These are phyloP conservation scores for Drosophila micromelanica DNA, from an alignment of 1,140 invertebrate species.

Conservation along the genomic window DNA sequence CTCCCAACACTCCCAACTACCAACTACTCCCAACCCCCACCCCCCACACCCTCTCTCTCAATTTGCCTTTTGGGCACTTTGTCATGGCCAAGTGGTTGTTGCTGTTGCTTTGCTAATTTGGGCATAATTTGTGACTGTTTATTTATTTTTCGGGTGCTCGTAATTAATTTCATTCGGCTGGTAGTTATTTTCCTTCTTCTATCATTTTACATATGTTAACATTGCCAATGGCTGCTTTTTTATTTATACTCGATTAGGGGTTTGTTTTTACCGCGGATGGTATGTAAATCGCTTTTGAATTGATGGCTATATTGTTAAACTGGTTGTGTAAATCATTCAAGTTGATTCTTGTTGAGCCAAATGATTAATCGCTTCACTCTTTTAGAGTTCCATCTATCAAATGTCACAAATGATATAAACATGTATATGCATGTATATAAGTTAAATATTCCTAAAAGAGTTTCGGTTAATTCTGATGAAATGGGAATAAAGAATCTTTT, in stretches of 20 bases:
- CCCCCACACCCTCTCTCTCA: neutral
- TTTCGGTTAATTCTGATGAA: too few species aligned
- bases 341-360: slow-evolving; percentile 11
- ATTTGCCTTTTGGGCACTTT: slow-evolving; percentile 28
- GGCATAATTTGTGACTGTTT: slow-evolving; percentile 83
- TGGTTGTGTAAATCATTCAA: slow-evolving; percentile 26
- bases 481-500: too few species aligned
- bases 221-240: slow-evolving; percentile 39
- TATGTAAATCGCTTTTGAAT: slow-evolving; percentile 45
- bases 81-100: slow-evolving; percentile 65
- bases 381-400: too few species aligned
- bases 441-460: too few species aligned
- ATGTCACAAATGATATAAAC: too few species aligned
- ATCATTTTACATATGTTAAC: slow-evolving; percentile 74
- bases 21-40: too few species aligned
- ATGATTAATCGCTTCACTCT: neutral
- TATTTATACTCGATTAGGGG: neutral
- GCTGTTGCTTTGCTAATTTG: slow-evolving; percentile 79
- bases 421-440: too few species aligned
- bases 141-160: slow-evolving; percentile 68
- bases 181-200: slow-evolving; percentile 17
- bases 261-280: slow-evolving; percentile 3
- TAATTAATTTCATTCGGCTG: slow-evolving; percentile 70
- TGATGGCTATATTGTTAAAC: slow-evolving; percentile 51
- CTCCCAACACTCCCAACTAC: neutral